phyloP scores from a whole-genome alignment of 92 coral and sea anemone genomes.

The Montipora capitata region DNA sequence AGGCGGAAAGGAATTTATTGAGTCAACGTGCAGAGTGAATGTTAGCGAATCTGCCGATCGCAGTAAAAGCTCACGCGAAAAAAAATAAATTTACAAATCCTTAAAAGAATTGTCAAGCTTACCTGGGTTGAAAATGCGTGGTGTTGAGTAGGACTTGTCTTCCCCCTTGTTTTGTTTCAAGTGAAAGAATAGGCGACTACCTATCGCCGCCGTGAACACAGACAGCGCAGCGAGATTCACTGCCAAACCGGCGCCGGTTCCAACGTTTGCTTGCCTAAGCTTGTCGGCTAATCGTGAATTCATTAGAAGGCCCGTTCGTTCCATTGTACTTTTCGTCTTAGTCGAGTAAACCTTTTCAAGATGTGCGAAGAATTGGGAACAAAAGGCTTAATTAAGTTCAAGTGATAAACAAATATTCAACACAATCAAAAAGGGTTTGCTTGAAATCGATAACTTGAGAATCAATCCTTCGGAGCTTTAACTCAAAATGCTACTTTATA shows the following conservation, averaged over 20 bases:
- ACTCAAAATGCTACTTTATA: background rate
- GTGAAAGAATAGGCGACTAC: too few relatives aligned
- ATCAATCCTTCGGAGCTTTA: background rate
- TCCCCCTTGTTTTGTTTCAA: background rate
- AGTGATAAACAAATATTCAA: slow-evolving; percentile 53
- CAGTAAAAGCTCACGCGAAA: background rate
- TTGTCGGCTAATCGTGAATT: slow-evolving; percentile 10
- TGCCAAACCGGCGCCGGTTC: background rate
- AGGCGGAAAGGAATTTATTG: background rate
- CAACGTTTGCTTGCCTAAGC: slow-evolving; percentile 21
- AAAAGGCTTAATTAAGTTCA: slow-evolving; percentile 47
- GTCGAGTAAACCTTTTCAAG: slow-evolving; percentile 24
- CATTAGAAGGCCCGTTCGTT: slow-evolving; percentile 20
- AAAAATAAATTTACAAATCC: background rate
- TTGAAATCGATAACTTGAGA: slow-evolving; percentile 30
- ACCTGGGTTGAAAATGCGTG: background rate
- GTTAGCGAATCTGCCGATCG: background rate
- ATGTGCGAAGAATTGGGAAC: slow-evolving; percentile 35
- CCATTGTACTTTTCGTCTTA: slow-evolving; percentile 18
- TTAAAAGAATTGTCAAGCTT: background rate
- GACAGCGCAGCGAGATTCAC: too few relatives aligned
- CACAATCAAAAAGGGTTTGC: slow-evolving; percentile 30
- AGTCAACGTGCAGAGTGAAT: slow-evolving; percentile 2
- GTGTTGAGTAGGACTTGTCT: background rate
- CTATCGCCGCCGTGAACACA: background rate